Percentiles rank a stretch among this genome's conserved stretches.
These are phyloP conservation scores for Psylliodes chrysocephalus DNA, from an alignment of 2,888 invertebrate genomes.

Conservation along the genomic window DNA sequence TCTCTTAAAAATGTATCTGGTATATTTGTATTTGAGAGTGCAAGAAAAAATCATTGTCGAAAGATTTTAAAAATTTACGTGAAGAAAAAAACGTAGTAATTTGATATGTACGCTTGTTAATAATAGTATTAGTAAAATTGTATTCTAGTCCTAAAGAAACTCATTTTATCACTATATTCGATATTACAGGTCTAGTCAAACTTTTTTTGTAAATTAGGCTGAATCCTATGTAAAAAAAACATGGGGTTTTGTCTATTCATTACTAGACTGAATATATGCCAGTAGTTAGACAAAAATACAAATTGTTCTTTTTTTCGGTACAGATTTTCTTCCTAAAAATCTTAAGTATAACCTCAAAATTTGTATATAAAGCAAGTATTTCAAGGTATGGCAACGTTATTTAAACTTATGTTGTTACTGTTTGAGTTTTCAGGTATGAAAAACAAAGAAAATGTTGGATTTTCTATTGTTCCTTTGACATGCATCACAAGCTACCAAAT, in stretches of 20 bases:
- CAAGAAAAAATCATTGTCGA: constrained; percentile 4
- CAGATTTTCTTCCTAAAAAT: too few species aligned
- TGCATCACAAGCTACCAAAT: too few species aligned
- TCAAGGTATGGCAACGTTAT: too few species aligned
- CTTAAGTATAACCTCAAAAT: too few species aligned
- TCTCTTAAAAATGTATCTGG: constrained; percentile 2
- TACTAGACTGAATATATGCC: constrained; percentile 13
- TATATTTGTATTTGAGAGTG: constrained; percentile 14
- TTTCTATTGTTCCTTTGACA: too few species aligned
- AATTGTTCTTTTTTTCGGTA: too few species aligned
- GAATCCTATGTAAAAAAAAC: background rate
- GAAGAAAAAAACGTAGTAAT: constrained; percentile 14
- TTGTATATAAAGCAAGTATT: too few species aligned
- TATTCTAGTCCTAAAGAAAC: constrained; percentile 51
- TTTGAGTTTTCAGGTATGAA: too few species aligned
- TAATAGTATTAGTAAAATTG: constrained; percentile 51
- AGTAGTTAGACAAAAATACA: constrained; percentile 11
- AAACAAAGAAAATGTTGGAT: too few species aligned
- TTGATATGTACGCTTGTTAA: constrained; percentile 48
- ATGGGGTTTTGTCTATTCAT: background rate
- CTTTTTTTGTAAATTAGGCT: constrained; percentile 22
- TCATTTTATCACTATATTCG: constrained; percentile 50
- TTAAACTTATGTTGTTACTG: too few species aligned
- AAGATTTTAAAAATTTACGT: constrained; percentile 9
- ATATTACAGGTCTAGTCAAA: constrained; percentile 41